phyloP scores from a whole-genome alignment of 2,797 vertebrate species.

The Botia almorhae region DNA sequence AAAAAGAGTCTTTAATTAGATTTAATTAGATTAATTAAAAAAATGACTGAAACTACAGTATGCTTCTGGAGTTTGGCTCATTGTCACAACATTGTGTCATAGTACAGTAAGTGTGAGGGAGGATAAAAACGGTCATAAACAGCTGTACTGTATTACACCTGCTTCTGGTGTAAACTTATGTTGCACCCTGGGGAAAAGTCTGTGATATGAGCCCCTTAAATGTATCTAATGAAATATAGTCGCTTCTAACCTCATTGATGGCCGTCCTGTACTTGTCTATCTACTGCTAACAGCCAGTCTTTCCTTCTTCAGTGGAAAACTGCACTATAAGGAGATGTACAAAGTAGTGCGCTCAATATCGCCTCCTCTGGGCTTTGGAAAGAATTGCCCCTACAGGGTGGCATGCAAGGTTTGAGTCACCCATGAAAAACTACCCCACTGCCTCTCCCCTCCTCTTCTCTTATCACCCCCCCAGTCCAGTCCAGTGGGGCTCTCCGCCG shows the following conservation, averaged over 20 bases:
- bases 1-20: no score
- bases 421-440: conserved; percentile 37
- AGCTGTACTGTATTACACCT: no score
- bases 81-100: no score
- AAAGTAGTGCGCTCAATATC: conserved; percentile 99
- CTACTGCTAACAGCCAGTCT: conserved; percentile 50
- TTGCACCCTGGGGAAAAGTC: neutral
- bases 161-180: neutral
- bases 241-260: neutral
- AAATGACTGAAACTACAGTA: no score
- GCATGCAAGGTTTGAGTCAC: conserved; percentile 98
- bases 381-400: conserved; percentile 99
- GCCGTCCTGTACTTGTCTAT: neutral
- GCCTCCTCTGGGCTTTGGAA: conserved; percentile 99
- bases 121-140: no score
- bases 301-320: conserved; percentile 90
- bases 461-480: conserved; percentile 31
- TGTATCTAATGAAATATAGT: neutral
- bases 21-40: no score
- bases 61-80: no score
- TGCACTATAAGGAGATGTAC: conserved; percentile 99
- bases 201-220: neutral
- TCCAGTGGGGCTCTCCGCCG: conserved; percentile 57
- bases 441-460: conserved; percentile 22
- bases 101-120: no score